Evolutionary conservation across 2,113 vertebrate genomes (phyloP), one percentile per base, ranked within the genome.

Genomic region (Sinocyclocheilus anophthalmus): DNA sequence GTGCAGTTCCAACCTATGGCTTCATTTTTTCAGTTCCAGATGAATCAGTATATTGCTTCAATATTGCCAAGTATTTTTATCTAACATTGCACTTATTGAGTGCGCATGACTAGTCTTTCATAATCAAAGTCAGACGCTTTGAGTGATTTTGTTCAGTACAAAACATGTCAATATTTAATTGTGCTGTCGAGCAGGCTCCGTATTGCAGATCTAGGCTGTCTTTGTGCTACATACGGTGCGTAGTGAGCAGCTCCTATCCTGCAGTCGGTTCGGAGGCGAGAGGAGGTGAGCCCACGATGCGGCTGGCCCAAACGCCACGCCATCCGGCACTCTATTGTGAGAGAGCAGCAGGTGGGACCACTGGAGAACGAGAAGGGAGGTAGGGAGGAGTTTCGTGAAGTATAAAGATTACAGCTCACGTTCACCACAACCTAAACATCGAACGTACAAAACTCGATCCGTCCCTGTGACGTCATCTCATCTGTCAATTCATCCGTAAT

Each of bases 1-100:
- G 65, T 78, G 33, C 37, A 55, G 90, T 90, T 92, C 85, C 90
- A 90, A 33, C 50, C 55, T 89, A 89, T 89, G 89, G 91, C 89
- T 92, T 91, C 13, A 26, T 92, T 85, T 24, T 65, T 86, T 87
- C 81, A 26, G 90, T 90, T 90, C 90, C 91, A 90, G 91, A 93
- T 92, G 91, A 85, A 84, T 85, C 65, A 80, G 70, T 91, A 93
- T 96, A 96, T 96, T 96, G 95, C 95, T 95, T 95, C 89, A 91
- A 91, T 95, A 94, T 95, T 94, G 93, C 92, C 86, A 92, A 88
- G 69, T 88, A 91, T 90, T 39, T 77, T 90, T 67, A 86, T 89
- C 84, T 87, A 92, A 89, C 92, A 92, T 89, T 78, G 89, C 91
- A 92, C 91, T 79, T 82, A n/a, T 65, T 86, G 67, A 89, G 88